Evolutionary conservation across 2,888 invertebrate genomes (phyloP).

Genomic region (Xiphydria camelus): DNA sequence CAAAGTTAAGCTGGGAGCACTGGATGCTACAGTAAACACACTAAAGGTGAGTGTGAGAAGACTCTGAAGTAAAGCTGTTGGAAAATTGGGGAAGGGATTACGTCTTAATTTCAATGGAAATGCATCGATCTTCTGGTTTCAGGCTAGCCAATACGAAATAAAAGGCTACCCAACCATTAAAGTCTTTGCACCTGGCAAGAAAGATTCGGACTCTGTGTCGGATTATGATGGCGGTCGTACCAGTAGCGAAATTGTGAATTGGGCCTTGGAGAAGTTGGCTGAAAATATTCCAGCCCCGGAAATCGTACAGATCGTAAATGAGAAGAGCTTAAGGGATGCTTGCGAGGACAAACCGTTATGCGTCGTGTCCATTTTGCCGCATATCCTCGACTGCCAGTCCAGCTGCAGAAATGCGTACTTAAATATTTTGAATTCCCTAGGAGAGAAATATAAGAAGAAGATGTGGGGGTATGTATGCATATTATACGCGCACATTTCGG

Average conservation of each 20-base stretch:
- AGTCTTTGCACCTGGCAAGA: slow-evolving; percentile 78
- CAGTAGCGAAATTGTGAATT: slow-evolving; percentile 84
- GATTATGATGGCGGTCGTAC: slow-evolving; percentile 96
- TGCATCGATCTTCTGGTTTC: too few relatives aligned
- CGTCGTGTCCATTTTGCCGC: slow-evolving; percentile 88
- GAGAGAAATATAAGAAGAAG: slow-evolving; percentile 91
- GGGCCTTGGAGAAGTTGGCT: slow-evolving; percentile 83
- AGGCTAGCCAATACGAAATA: slow-evolving; percentile 80
- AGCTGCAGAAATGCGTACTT: slow-evolving; percentile 89
- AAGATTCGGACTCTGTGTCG: slow-evolving; percentile 68
- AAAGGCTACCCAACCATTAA: slow-evolving; percentile 98
- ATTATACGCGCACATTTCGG: too few relatives aligned
- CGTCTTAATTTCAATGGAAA: too few relatives aligned
- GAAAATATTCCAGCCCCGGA: slow-evolving; percentile 92
- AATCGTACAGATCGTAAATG: slow-evolving; percentile 68
- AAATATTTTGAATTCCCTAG: slow-evolving; percentile 70
- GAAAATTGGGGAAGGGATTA: too few relatives aligned
- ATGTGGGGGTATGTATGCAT: slow-evolving; percentile 79
- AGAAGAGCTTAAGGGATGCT: slow-evolving; percentile 68
- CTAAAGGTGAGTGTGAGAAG: slow-evolving; percentile 58
- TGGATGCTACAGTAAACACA: slow-evolving; percentile 93
- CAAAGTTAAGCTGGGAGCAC: slow-evolving; percentile 92
- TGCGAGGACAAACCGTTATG: slow-evolving; percentile 91
- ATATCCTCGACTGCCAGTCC: slow-evolving; percentile 94
- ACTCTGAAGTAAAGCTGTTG: too few relatives aligned